Base-by-base conservation (phyloP, 2,888 invertebrate genomes). In the Euzophera pinguis region DNA sequence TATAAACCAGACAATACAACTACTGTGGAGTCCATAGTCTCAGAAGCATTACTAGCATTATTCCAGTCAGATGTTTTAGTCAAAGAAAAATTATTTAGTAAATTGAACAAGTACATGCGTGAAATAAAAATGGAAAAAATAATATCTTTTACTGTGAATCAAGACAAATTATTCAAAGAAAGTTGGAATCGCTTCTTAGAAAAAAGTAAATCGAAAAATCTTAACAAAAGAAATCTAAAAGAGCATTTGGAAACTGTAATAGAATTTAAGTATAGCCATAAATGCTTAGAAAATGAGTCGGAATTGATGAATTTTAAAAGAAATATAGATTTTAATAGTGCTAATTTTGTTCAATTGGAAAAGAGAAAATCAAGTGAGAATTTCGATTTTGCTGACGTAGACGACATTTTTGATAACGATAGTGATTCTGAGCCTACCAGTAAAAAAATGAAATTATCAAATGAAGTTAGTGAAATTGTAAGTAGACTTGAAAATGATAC, bases 351-450 rank as follows among this genome's bases (percentile, higher is more conserved):
- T 38, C 47, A 14, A 27, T 45, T 41, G 27, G 50, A 53, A n/a
- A 22, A 22, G 22, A 64, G 57, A 52, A 56, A 63, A 8, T 56
- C 54, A 53, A 69, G 59, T 54, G 70, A 59, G 48, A 80, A 83
- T 62, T 85, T 86, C 52, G 85, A 87, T 57, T 67, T 86, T 10
- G 75, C 71, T 2, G 80, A 85, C 56, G 68, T 84, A 9, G 81
- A 86, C 38, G 65, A 71, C 12, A 56, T 84, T 38, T 79, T 81
- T 58, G 75, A 72, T 38, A 60, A 60, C 14, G 76, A 74, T 38
- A 71, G 61, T 51, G 77, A 73, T n/a, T 53, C 61, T 0, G 81
- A 84, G 48, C 85, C 88, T 1, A 67, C 63, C 0, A 69, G 69
- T 55, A 89, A 90, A 62, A 82, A 76, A 65, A 59, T 65, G 0